Base-by-base conservation (phyloP, 2,797 vertebrate genomes). In the Tympanoctomys barrerae region DNA sequence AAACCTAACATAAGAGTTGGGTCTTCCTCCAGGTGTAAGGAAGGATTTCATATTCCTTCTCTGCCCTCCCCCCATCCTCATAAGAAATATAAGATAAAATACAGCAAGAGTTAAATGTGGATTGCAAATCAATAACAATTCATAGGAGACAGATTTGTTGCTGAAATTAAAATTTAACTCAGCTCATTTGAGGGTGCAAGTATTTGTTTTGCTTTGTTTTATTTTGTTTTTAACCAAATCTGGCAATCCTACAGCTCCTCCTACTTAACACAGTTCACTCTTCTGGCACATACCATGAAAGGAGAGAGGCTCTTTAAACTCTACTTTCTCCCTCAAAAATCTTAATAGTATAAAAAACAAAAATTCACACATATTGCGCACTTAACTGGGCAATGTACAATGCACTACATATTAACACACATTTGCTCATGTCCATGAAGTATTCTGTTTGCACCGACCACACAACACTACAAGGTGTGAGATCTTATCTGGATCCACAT, bases 151-250 rank as follows among this genome's bases (percentile, higher is more conserved):
- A 39, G 24, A 79, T 75, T 39, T 79, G 16, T 59, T 78, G 31
- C 39, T 80, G 71, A 95, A 95, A 91, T 91, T 91, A 33, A 77
- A 89, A 79, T 71, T 94, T 83, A 95, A 78, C 5, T 89, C n/a
- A 21, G 14, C 18, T 26, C 7, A 62, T 61, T 12, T 91, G 33
- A 8, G 33, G 26, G 11, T 78, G 13, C 14, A 19, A 5, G 16
- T 64, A 10, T 36, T 75, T 54, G 52, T 33, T 73, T 14, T 61
- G 79, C 33, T 71, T 77, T 33, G 26, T 49, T 71, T 39, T 22
- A 16, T 39, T 87, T 52, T 46, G 42, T 82, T 87, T 42, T 89
- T 26, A 80, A 42, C 61, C 31, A 62, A 84, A 61, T 49, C 59
- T 71, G 11, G 31, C 5, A 57, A 68, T 26, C 10, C 39, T 87